Base-by-base conservation (phyloP, 2,888 invertebrate species). In the Himalopsyche tibetana region DNA sequence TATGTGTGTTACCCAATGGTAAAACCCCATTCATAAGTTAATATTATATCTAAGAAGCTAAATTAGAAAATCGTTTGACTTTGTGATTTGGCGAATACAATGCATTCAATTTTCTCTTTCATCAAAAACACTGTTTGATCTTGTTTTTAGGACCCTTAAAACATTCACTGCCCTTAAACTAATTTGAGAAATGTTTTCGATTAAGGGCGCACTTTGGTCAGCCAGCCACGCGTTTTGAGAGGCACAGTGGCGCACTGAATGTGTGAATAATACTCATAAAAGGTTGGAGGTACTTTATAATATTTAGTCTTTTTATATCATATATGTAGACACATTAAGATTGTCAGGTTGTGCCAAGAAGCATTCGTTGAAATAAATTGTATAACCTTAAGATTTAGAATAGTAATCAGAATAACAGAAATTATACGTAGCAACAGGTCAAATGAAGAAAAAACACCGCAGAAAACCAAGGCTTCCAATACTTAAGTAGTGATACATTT, bases 141-240 rank as follows among this genome's bases (percentile, higher is more conserved):
- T 63, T 63, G 63, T 63, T 63, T 63, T 63, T 63, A 63, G 63
- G 63, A 28, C 63, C 63, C 63, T 63, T 63, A 63, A 63, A 63
- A 63, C 63, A 63, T 63, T 63, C 80, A 63, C 63, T 63, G 63
- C 85, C 55, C 69, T 79, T 82, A 81, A 84, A 88, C 88, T 88
- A 88, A 88, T 88, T 88, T 87, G 87, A 86, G 88, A 87, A 88
- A 88, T 88, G 87, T 86, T 85, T 87, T 86, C 88, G 85, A 88
- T 87, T 88, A 87, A 87, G 85, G 79, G 82, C 87, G 85, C 86
- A 79, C 74, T 84, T 63, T 84, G 87, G 86, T 85, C 86, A 84
- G 84, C 83, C 79, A 84, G 63, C 74, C 79, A 63, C 63, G 82
- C 82, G 86, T 82, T 84, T 82, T 84, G 69, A 55, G 80, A 63